Conservation (phyloP, 2,113 vertebrate genomes). For the Poeciliopsis retropinna region DNA sequence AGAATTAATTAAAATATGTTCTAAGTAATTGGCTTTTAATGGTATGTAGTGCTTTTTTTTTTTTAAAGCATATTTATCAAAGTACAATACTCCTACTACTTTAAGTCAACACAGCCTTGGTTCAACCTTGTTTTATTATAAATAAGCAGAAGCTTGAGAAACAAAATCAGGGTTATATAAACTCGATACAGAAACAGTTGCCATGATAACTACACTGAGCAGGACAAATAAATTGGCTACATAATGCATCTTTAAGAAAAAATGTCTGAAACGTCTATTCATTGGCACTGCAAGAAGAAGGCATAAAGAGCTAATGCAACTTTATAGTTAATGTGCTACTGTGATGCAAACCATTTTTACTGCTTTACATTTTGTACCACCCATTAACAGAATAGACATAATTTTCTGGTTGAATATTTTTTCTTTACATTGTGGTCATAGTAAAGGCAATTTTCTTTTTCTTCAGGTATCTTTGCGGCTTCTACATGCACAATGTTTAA, state of each 20-base stretch:
- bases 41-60: not conserved
- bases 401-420: not conserved
- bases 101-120: conserved; percentile 43
- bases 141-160: conserved; percentile 4
- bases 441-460: not conserved
- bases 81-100: not conserved
- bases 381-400: conserved; percentile 6
- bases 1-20: conserved; percentile 23
- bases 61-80: not conserved
- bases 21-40: conserved; percentile 5
- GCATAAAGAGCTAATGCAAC: not conserved
- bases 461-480: conserved; percentile 1
- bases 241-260: not conserved
- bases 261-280: not conserved
- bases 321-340: conserved; percentile 14
- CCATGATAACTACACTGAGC: not conserved
- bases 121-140: not conserved
- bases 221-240: conserved; percentile 8
- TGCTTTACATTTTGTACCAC: conserved; percentile 5
- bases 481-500: conserved; percentile 33
- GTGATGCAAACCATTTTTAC: conserved; percentile 7
- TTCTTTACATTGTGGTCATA: not conserved
- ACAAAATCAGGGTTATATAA: conserved; percentile 5
- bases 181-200: conserved; percentile 9
- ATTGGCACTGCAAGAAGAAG: not conserved